Base-by-base conservation (phyloP, 2,888 invertebrate genomes). In the Ophion ellenae region DNA sequence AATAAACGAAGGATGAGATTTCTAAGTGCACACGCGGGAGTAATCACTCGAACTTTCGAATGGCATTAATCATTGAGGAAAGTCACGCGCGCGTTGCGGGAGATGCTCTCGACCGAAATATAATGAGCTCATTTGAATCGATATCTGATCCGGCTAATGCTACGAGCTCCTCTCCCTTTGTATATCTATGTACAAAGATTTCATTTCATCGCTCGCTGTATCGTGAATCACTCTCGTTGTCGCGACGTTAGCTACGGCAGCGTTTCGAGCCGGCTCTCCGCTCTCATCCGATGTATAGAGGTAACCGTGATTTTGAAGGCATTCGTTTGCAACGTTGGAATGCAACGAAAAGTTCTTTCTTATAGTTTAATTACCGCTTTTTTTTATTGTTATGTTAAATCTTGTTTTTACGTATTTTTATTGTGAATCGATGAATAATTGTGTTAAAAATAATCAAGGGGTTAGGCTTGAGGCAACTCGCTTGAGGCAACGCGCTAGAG, bases 121-220 rank as follows among this genome's bases (percentile, higher is more conserved):
- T 92, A 92, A 92, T 91, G 91, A 92, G 91, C 90, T 92, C 92
- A 91, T 91, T 92, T 90, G 91, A 92, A 91, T 92, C 89, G 90
- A 91, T 92, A 92, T 92, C 92, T 90, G 91, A 92, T 92, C 86
- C 81, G 87, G 79, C 91, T 91, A 91, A 90, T 91, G 90, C 90
- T 89, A 89, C 89, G 90, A 88, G 88, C 67, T 53, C 17, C 53
- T 53, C 14, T 53, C 17, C 45, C 63, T 61, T 63, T 64, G 73
- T 83, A 74, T 57, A 64, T 70, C 53, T 75, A 47, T 40, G 28
- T 32, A 63, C n/a, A 45, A 20, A 63, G 36, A 20, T 70, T 81
- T 63, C 17, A 70, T 81, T 81, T 81, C 75, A 76, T 76, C 69
- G 63, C 66, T 90, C 89, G 87, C 88, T 66, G 59, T 90, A 91